These are phyloP conservation scores for Semaprochilodus insignis DNA, from an alignment of 2,797 vertebrate species.

Conservation along the genomic window DNA sequence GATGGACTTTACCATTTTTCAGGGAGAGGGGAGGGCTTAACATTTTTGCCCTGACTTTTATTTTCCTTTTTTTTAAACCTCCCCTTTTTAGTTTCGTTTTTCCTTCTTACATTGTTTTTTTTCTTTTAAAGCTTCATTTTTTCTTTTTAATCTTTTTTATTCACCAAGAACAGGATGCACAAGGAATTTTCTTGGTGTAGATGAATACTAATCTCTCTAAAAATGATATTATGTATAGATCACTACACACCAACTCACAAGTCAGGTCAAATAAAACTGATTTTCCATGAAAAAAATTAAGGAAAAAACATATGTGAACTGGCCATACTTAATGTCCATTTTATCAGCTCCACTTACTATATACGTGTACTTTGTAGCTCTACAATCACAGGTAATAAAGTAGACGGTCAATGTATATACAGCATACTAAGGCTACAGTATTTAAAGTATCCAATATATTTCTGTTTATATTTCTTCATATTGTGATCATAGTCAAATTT, in stretches of 20 bases:
- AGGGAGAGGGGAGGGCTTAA: slow-evolving; percentile 53
- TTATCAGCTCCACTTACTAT: no score
- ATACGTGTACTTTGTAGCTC: no score
- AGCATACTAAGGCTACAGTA: no score
- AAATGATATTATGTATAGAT: neutral
- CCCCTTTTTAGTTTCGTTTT: slow-evolving; percentile 26
- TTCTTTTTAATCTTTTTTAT: neutral
- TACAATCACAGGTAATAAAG: no score
- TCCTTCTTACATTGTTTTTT: slow-evolving; percentile 55
- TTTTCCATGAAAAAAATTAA: no score
- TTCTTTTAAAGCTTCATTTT: slow-evolving; percentile 4
- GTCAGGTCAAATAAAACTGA: neutral
- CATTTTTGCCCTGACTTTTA: slow-evolving; percentile 62
- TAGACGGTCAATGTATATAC: no score
- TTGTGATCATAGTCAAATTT: no score
- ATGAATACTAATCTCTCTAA: neutral
- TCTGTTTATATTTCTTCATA: no score
- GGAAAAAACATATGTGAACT: no score
- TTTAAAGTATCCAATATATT: no score
- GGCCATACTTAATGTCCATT: no score
- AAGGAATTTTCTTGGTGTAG: neutral
- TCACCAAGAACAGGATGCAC: neutral
- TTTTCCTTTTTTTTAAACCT: slow-evolving; percentile 28
- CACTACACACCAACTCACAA: neutral
- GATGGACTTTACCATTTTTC: slow-evolving; percentile 78